These are phyloP conservation scores for Dryadula phaetusa DNA, from an alignment of 2,888 invertebrate genomes.

Conservation along the genomic window DNA sequence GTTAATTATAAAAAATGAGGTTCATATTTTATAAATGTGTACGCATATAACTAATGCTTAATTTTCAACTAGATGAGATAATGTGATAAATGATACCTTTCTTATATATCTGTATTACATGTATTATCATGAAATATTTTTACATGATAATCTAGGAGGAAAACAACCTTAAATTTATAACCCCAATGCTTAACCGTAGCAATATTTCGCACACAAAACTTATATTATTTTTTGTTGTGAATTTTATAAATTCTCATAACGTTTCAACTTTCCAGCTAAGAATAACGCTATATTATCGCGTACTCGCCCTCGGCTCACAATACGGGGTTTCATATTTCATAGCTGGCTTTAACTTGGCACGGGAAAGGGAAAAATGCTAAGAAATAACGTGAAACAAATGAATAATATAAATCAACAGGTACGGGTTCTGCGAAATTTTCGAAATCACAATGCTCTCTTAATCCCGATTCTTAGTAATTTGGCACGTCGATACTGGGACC, in stretches of 20 bases:
- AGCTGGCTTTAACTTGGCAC: conserved; percentile 37
- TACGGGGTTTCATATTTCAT: conserved; percentile 41
- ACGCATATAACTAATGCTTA: no score
- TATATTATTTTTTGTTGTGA: conserved; percentile 22
- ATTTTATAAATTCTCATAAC: conserved; percentile 35
- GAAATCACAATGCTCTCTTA: conserved; percentile 67
- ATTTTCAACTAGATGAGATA: background rate
- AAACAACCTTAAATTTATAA: conserved; percentile 4
- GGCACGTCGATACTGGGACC: conserved; percentile 63
- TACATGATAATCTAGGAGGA: background rate
- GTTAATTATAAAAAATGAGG: no score
- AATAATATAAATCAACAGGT: conserved; percentile 49
- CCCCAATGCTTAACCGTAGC: conserved; percentile 3
- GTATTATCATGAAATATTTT: background rate
- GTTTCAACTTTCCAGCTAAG: conserved; percentile 38
- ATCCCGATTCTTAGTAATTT: conserved; percentile 65
- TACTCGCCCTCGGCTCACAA: conserved; percentile 35
- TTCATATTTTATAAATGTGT: no score
- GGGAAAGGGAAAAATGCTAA: conserved; percentile 39
- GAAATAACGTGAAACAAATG: conserved; percentile 47
- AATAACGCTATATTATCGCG: conserved; percentile 37
- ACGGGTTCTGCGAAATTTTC: conserved; percentile 58
- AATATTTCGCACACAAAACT: conserved; percentile 9
- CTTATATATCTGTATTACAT: background rate
- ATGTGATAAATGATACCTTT: background rate